Percentiles rank a stretch among this genome's conserved stretches.
phyloP scores from a whole-genome alignment of 1,140 invertebrate species.

The Pseudomyrmex dendroicus region DNA sequence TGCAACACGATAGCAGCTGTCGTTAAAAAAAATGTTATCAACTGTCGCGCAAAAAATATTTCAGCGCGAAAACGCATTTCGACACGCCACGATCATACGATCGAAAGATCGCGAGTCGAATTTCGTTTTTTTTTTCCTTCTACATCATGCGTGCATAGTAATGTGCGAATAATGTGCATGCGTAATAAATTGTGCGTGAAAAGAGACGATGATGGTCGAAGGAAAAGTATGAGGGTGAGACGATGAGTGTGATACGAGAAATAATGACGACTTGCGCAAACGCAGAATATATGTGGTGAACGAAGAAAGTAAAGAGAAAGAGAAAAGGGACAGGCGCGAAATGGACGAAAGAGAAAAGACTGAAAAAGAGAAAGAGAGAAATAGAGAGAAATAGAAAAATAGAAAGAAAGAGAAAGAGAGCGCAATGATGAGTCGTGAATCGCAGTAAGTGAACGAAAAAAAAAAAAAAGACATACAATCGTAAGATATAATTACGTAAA shows the following conservation, averaged over 20 bases:
- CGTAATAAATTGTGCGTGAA: slow-evolving; percentile 53
- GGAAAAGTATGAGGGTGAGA: slow-evolving; percentile 52
- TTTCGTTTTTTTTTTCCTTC: slow-evolving; percentile 51
- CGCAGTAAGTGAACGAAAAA: slow-evolving; percentile 59
- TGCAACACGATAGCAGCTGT: neutral
- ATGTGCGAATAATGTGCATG: slow-evolving; percentile 70
- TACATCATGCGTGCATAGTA: slow-evolving; percentile 51
- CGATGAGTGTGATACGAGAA: slow-evolving; percentile 14
- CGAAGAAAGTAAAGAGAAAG: slow-evolving; percentile 49
- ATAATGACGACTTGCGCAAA: slow-evolving; percentile 41
- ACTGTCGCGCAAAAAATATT: neutral
- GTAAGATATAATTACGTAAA: slow-evolving; percentile 73
- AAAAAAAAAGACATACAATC: slow-evolving; percentile 59
- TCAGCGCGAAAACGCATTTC: slow-evolving; percentile 22
- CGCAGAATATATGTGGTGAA: slow-evolving; percentile 31
- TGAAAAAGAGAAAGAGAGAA: slow-evolving; percentile 40
- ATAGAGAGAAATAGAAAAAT: slow-evolving; percentile 24
- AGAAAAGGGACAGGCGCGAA: slow-evolving; percentile 33
- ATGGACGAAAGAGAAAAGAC: slow-evolving; percentile 10
- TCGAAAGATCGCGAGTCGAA: slow-evolving; percentile 21
- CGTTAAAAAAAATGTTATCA: neutral
- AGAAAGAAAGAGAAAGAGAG: slow-evolving; percentile 55
- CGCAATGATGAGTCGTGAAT: slow-evolving; percentile 65
- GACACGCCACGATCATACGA: slow-evolving; percentile 50
- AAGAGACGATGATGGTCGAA: slow-evolving; percentile 50